Evolutionary conservation across 2,113 vertebrate genomes (phyloP).

Genomic region (Poecile atricapillus): DNA sequence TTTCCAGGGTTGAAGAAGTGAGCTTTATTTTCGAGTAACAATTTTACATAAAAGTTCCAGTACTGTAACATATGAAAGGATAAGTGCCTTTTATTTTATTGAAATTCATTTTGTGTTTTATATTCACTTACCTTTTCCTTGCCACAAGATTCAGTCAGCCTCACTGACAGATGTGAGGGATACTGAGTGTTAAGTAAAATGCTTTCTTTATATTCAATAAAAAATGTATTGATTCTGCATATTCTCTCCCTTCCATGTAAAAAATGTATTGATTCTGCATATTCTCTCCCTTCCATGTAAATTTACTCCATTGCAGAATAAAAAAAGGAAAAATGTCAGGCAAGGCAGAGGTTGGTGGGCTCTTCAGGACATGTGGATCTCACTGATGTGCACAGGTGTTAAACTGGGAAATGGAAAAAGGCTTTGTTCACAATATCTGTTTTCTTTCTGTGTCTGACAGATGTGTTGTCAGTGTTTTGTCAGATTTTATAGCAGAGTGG

Average conservation of each 20-base stretch:
- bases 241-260: neutral
- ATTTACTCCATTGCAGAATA: neutral
- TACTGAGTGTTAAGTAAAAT: neutral
- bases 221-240: neutral
- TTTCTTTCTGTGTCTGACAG: neutral
- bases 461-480: neutral
- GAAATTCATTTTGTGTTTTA: neutral
- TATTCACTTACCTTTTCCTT: neutral
- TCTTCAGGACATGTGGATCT: neutral
- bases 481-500: neutral
- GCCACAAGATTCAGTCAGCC: neutral
- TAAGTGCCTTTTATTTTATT: neutral
- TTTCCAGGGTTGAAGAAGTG: neutral
- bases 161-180: neutral
- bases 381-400: neutral
- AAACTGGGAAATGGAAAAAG: neutral
- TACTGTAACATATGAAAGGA: neutral
- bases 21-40: neutral
- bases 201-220: neutral
- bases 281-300: neutral
- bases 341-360: neutral
- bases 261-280: neutral
- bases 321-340: neutral
- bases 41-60: neutral
- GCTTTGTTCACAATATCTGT: neutral